Evolutionary conservation across 1,140 invertebrate species (phyloP), one percentile per base, ranked within the genome.

Genomic region (Zaprionus capensis): DNA sequence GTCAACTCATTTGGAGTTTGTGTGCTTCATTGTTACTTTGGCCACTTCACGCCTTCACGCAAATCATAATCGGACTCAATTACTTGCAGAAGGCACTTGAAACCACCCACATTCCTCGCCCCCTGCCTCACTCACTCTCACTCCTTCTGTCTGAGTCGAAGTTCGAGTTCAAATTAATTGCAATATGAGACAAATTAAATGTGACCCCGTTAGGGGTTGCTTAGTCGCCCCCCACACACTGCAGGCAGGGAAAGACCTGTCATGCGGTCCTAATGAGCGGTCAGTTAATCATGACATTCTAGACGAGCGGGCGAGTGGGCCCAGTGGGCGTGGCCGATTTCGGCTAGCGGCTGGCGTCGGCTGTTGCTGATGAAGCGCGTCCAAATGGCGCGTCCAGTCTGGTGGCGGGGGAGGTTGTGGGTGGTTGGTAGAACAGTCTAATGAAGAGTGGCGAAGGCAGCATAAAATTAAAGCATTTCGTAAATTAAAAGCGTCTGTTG

Each of bases 111-210:
- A 34, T 0, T 51, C 7, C 63, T 73, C 61, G 46, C 58, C 74
- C 17, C 22, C 20, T 17, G n/a, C 31, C 57, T 17, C 26, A 41
- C 71, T 46, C 56, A 5, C 38, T 41, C 38, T 41, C 38, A 34
- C 9, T 34, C 38, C 15, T n/a, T n/a, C 38, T 41, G 38, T 49
- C n/a, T 17, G 44, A 15, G 7, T 12, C 28, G 61, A 61, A 78
- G 71, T 85, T 84, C 59, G 64, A 77, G 83, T 83, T 87, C 84
- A 87, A 88, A 87, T 87, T 88, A 87, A 87, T 87, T 88, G 83
- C 83, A 87, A 87, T 87, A 73, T 77, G 83, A 87, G 84, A 75
- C 67, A 67, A 81, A 87, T 87, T 87, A 83, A 87, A 87, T 88
- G 81, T 81, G 84, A 87, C 76, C 76, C 76, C 55, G 59, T 76